phyloP scores from a whole-genome alignment of 2,797 vertebrate genomes.

The Hipposideros larvatus region DNA sequence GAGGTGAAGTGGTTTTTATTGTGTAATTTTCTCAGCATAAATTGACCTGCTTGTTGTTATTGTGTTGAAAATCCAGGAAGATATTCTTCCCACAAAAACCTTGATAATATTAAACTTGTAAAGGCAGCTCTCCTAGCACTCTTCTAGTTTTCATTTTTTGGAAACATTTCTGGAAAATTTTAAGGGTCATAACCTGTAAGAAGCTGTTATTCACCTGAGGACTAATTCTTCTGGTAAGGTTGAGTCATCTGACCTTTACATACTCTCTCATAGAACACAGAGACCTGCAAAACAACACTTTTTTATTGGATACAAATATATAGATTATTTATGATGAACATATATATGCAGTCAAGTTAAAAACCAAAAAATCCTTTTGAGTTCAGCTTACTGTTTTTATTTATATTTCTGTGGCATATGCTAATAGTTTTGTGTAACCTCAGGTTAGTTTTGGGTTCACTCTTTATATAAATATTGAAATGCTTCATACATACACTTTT shows the following conservation, averaged over 20 bases:
- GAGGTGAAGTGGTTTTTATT: not conserved
- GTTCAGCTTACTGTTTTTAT: not conserved
- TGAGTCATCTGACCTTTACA: not conserved
- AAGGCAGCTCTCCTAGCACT: not conserved
- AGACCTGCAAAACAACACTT: not conserved
- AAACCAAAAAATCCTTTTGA: not conserved
- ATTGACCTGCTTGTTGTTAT: not conserved
- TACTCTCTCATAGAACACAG: not conserved
- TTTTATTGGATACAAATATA: not conserved
- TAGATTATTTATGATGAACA: not conserved
- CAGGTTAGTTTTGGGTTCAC: not conserved
- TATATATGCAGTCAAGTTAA: not conserved
- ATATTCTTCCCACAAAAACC: not conserved
- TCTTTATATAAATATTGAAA: not conserved
- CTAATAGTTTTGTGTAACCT: not conserved
- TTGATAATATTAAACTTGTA: conserved; percentile 2
- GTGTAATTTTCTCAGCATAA: not conserved
- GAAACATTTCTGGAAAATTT: not conserved
- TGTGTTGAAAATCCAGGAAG: not conserved
- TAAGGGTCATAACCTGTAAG: not conserved
- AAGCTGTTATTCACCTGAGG: not conserved
- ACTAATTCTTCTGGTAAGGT: not conserved
- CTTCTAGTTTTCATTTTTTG: not conserved
- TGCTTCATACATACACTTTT: not conserved
- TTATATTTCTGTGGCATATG: not conserved